Evolutionary conservation across 2,113 vertebrate species (phyloP).

Genomic region (Craseonycteris thonglongyai): DNA sequence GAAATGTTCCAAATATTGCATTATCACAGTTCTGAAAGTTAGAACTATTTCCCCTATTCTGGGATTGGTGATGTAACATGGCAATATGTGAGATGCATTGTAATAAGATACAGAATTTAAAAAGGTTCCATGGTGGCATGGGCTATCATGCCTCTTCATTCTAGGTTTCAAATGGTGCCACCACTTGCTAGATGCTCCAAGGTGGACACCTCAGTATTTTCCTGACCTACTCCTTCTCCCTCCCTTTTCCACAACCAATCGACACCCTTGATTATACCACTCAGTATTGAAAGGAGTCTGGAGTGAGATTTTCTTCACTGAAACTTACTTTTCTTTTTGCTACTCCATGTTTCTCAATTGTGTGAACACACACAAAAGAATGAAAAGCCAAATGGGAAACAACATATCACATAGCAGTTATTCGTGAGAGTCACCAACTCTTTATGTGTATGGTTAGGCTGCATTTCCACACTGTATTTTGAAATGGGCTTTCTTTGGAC

Average conservation of each 20-base stretch:
- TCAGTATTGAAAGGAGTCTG: background rate
- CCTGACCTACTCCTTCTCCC: background rate
- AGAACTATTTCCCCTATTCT: background rate
- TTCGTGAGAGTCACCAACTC: background rate
- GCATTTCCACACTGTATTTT: background rate
- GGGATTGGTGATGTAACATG: background rate
- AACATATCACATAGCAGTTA: no score
- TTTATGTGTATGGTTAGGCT: no score
- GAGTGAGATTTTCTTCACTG: background rate
- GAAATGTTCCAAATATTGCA: background rate
- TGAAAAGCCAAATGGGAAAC: background rate
- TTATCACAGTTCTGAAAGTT: background rate
- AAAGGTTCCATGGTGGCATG: background rate
- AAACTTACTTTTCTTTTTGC: background rate
- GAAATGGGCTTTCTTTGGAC: background rate
- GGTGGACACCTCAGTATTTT: background rate
- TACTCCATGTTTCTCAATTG: background rate
- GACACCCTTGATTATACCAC: background rate
- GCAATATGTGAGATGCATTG: background rate
- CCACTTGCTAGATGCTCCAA: background rate
- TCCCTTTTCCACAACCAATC: background rate
- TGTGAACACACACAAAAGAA: background rate
- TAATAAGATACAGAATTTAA: background rate
- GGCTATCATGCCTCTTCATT: background rate
- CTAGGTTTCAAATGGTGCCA: background rate